phyloP scores from a whole-genome alignment of 2,113 vertebrate genomes.

The Semnornis frantzii region DNA sequence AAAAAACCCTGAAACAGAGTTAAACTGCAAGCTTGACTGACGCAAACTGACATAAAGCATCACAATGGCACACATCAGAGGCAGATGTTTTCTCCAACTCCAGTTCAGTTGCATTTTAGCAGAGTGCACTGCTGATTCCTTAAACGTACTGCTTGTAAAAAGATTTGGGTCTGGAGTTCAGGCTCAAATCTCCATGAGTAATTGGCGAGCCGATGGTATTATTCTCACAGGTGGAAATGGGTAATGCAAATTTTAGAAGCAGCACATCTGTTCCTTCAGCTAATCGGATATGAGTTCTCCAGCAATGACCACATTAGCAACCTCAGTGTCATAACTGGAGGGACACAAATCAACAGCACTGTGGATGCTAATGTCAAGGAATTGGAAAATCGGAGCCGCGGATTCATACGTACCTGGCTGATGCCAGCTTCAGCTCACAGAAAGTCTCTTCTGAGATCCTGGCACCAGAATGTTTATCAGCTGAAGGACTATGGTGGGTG shows the following conservation, averaged over 20 bases:
- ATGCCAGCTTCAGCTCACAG: not conserved
- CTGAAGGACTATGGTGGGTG: not conserved
- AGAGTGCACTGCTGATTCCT: not conserved
- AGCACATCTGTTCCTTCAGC: constrained; percentile 51
- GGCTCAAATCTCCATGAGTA: constrained; percentile 20
- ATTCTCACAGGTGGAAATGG: constrained; percentile 40
- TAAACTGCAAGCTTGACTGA: constrained; percentile 65
- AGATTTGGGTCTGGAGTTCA: constrained; percentile 42
- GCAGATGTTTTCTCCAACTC: constrained; percentile 59
- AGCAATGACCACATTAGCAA: constrained; percentile 37
- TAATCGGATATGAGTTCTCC: constrained; percentile 15
- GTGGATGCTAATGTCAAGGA: not conserved
- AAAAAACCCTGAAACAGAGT: constrained; percentile 11
- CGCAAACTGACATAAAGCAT: constrained; percentile 60
- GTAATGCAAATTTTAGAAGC: constrained; percentile 54
- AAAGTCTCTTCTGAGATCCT: not conserved
- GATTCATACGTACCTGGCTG: not conserved
- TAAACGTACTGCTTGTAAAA: constrained; percentile 1
- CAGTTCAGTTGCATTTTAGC: constrained; percentile 14
- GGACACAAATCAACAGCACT: constrained; percentile 2
- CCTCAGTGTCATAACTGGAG: constrained; percentile 3
- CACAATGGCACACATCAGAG: constrained; percentile 37
- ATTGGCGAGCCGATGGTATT: not conserved
- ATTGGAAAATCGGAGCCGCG: not conserved
- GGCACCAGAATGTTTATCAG: not conserved